Conservation (phyloP, 2,113 vertebrate genomes). For the Craseonycteris thonglongyai region DNA sequence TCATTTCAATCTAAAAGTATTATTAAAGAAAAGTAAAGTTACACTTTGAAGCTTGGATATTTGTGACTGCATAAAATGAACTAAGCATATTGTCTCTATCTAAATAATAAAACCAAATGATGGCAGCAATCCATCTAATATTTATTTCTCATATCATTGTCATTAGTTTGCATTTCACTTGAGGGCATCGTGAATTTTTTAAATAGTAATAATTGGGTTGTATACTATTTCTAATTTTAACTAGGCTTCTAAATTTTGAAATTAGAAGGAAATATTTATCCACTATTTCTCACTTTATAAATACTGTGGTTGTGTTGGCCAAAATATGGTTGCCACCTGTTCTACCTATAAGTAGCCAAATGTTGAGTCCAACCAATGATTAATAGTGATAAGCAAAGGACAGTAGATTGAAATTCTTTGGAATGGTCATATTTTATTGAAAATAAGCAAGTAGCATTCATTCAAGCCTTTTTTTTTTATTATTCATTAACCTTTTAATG, state of each 20-base stretch:
- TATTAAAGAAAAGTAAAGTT: slow-evolving; percentile 59
- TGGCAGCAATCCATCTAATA: slow-evolving; percentile 68
- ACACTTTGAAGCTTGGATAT: slow-evolving; percentile 20
- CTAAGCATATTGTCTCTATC: slow-evolving; percentile 53
- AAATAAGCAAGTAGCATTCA: slow-evolving; percentile 35
- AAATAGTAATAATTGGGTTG: slow-evolving; percentile 51
- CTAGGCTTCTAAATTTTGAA: slow-evolving; percentile 42
- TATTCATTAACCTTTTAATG: slow-evolving; percentile 47
- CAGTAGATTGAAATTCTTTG: slow-evolving; percentile 28
- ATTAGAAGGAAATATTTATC: slow-evolving; percentile 63
- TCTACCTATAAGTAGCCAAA: slow-evolving; percentile 65
- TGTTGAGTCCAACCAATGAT: slow-evolving; percentile 58
- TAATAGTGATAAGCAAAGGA: slow-evolving; percentile 54
- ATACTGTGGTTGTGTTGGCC: slow-evolving; percentile 63
- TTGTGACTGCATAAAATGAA: slow-evolving; percentile 15
- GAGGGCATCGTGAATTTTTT: slow-evolving; percentile 58
- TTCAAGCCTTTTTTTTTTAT: slow-evolving; percentile 15
- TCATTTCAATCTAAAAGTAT: slow-evolving; percentile 52
- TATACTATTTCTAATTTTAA: slow-evolving; percentile 48
- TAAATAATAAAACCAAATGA: slow-evolving; percentile 72
- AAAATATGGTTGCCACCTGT: slow-evolving; percentile 65
- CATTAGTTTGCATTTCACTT: slow-evolving; percentile 68
- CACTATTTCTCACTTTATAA: slow-evolving; percentile 70
- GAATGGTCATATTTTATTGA: slow-evolving; percentile 38
- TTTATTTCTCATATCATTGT: slow-evolving; percentile 61